Percentiles rank a stretch among this genome's conserved stretches.
phyloP scores from a whole-genome alignment of 2,888 invertebrate genomes.

The Tetrapedia diversipes region DNA sequence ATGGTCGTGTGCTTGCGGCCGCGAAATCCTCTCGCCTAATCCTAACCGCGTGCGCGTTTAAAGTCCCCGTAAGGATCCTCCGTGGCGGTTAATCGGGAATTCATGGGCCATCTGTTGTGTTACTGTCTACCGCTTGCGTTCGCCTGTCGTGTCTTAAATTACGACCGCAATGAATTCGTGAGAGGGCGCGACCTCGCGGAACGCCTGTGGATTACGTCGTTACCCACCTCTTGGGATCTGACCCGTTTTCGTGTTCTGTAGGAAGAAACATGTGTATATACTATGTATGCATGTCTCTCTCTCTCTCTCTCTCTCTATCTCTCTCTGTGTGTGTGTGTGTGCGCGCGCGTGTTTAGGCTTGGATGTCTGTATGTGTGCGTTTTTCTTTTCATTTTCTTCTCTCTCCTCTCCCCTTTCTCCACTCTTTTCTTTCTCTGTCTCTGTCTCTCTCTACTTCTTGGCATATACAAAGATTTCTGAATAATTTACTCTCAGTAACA shows the following conservation, averaged over 20 bases:
- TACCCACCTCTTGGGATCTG: constrained; percentile 6
- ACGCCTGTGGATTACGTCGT: constrained; percentile 18
- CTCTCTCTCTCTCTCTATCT: too few species aligned
- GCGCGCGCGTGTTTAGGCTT: too few species aligned
- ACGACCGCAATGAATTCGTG: constrained; percentile 57
- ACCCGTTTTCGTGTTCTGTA: background rate
- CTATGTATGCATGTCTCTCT: background rate
- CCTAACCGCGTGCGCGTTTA: constrained; percentile 59
- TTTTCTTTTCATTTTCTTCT: too few species aligned
- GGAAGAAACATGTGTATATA: background rate
- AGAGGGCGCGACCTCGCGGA: constrained; percentile 20
- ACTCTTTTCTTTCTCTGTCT: too few species aligned
- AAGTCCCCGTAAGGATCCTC: constrained; percentile 59
- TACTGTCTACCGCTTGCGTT: constrained; percentile 27
- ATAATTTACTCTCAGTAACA: too few species aligned
- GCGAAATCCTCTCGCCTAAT: constrained; percentile 70
- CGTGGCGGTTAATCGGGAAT: constrained; percentile 61
- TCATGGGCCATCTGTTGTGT: constrained; percentile 71
- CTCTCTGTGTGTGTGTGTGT: too few species aligned
- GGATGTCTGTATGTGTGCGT: too few species aligned
- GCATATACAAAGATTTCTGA: too few species aligned
- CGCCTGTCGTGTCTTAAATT: constrained; percentile 52
- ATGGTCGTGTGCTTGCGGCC: constrained; percentile 65
- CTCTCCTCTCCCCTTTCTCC: too few species aligned
- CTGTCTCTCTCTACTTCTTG: too few species aligned